Conservation (phyloP, 2,113 vertebrate genomes). For the Corvus moneduloides region DNA sequence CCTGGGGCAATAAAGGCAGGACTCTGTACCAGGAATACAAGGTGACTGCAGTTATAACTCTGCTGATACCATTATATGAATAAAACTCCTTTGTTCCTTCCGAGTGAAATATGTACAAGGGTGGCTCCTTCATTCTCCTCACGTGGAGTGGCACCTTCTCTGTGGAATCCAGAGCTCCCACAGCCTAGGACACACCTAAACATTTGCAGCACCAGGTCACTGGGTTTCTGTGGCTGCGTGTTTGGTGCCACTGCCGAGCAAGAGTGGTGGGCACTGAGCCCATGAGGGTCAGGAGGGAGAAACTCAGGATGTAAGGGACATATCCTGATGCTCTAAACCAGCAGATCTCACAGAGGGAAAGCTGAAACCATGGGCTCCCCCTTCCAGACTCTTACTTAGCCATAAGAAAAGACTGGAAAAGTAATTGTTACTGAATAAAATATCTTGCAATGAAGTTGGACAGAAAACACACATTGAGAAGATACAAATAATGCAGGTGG, state of each 20-base stretch:
- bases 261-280: rapidly evolving
- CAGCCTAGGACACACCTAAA: neutral
- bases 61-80: neutral
- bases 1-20: neutral
- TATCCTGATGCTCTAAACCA: neutral
- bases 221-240: rapidly evolving
- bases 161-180: neutral
- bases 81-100: neutral
- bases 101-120: rapidly evolving
- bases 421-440: neutral
- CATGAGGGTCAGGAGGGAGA: rapidly evolving
- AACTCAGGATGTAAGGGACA: neutral
- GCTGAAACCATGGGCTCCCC: neutral
- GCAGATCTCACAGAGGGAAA: neutral
- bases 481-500: neutral
- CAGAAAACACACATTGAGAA: neutral
- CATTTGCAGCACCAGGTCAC: neutral
- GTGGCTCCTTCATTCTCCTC: neutral
- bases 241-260: neutral
- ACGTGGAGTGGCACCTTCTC: neutral
- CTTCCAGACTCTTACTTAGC: neutral
- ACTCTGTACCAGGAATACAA: conserved; percentile 6
- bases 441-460: neutral
- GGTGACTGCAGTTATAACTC: neutral
- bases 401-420: neutral